A percentile compares a stretch with the other conserved stretches of the same genome.
These are phyloP conservation scores for Drosophila rubida DNA, from an alignment of 2,888 invertebrate species.

Conservation along the genomic window DNA sequence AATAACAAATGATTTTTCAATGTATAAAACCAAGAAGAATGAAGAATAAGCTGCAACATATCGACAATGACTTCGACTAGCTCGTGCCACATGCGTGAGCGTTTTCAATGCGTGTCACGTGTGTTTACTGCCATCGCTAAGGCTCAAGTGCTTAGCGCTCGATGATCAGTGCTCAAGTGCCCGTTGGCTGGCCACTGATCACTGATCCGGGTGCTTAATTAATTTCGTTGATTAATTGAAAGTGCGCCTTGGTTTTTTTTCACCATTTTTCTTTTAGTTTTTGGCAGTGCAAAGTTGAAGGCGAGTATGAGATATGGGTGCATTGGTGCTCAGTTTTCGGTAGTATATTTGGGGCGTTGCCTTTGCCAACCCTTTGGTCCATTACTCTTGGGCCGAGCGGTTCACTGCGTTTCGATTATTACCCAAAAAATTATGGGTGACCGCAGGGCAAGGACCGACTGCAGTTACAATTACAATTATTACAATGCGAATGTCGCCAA, in stretches of 20 bases:
- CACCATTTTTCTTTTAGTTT: slow-evolving; percentile 17
- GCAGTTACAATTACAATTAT: slow-evolving; percentile 54
- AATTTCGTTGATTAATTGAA: slow-evolving; percentile 81
- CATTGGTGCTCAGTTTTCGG: slow-evolving; percentile 53
- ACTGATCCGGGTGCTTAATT: slow-evolving; percentile 67
- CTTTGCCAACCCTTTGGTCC: slow-evolving; percentile 63
- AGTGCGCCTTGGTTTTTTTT: slow-evolving; percentile 61
- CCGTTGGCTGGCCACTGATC: slow-evolving; percentile 59
- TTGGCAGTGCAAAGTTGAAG: slow-evolving; percentile 73
- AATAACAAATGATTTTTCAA: not conserved
- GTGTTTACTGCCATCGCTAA: slow-evolving; percentile 13
- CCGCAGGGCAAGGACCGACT: slow-evolving; percentile 44
- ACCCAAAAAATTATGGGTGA: slow-evolving; percentile 56
- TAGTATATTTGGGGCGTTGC: slow-evolving; percentile 75
- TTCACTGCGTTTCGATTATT: slow-evolving; percentile 58
- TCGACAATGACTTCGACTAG: too few species aligned
- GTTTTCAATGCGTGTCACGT: slow-evolving; percentile 8
- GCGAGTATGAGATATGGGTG: slow-evolving; percentile 62
- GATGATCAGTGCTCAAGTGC: slow-evolving; percentile 42
- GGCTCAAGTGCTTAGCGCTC: slow-evolving; percentile 14
- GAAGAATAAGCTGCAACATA: too few species aligned
- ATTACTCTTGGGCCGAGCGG: slow-evolving; percentile 55
- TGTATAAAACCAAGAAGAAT: not conserved
- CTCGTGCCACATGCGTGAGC: not conserved
- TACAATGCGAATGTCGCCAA: slow-evolving; percentile 36